phyloP scores from a whole-genome alignment of 2,797 vertebrate genomes.

The Lacerta bilineata region DNA sequence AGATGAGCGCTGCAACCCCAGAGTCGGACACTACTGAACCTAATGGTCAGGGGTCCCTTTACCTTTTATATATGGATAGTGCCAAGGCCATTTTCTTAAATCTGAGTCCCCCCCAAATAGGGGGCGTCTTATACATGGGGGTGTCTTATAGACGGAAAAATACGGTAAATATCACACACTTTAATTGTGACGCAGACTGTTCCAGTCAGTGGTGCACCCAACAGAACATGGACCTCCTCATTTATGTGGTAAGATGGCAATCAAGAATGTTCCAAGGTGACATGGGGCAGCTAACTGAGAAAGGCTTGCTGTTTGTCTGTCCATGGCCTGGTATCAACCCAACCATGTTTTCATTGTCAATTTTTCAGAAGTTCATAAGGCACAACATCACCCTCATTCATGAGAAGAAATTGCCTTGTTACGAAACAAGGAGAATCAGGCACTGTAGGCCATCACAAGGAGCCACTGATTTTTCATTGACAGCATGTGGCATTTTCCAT shows the following conservation, averaged over 20 bases:
- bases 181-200: not conserved
- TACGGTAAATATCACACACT: not conserved
- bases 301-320: not conserved
- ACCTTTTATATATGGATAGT: too few species aligned
- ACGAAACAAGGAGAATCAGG: not conserved
- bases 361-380: not conserved
- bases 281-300: not conserved
- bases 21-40: too few species aligned
- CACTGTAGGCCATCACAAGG: not conserved
- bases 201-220: not conserved
- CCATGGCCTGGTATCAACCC: too few species aligned
- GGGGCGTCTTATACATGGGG: too few species aligned
- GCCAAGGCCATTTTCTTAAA: too few species aligned
- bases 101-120: too few species aligned
- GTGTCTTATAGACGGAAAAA: too few species aligned
- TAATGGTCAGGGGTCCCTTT: too few species aligned
- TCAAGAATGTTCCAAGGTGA: not conserved
- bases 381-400: not conserved
- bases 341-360: not conserved
- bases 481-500: not conserved
- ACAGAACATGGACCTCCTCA: not conserved
- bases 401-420: not conserved
- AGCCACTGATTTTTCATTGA: constrained; percentile 9
- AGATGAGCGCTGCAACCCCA: too few species aligned
- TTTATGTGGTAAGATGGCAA: not conserved